Conservation (phyloP, 2,113 vertebrate genomes). For the Rhizomys pruinosus region DNA sequence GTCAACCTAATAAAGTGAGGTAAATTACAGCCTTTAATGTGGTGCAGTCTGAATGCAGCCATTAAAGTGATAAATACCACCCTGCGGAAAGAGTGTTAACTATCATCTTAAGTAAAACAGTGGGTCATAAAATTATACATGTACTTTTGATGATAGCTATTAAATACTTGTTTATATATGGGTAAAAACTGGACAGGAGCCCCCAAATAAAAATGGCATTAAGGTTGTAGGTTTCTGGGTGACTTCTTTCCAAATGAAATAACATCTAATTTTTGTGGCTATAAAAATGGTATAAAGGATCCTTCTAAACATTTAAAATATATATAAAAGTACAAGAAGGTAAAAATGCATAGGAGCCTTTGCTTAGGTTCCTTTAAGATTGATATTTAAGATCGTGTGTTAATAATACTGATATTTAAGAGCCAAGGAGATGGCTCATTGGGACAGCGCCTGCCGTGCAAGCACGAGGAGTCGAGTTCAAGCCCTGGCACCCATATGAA, state of each 20-base stretch:
- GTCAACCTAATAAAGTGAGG: conserved; percentile 59
- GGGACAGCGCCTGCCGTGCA: background rate
- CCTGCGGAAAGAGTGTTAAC: conserved; percentile 61
- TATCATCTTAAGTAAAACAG: conserved; percentile 67
- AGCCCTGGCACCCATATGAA: background rate
- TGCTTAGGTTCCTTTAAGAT: background rate
- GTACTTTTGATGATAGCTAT: conserved; percentile 67
- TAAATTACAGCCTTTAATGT: conserved; percentile 65
- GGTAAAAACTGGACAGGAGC: conserved; percentile 53
- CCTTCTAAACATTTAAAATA: conserved; percentile 31
- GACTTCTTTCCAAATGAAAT: conserved; percentile 48
- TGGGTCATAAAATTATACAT: conserved; percentile 73
- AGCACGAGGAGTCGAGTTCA: background rate
- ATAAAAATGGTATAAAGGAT: background rate
- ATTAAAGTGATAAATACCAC: conserved; percentile 76
- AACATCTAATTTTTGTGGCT: conserved; percentile 48
- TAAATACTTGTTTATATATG: conserved; percentile 65
- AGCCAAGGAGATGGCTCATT: too few species aligned
- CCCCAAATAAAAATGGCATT: conserved; percentile 56
- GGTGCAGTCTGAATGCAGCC: conserved; percentile 29
- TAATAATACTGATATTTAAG: background rate
- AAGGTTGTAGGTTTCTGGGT: conserved; percentile 26
- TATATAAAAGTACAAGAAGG: conserved; percentile 19
- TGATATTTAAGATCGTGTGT: background rate
- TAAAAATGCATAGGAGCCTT: background rate